phyloP scores from a whole-genome alignment of 2,113 vertebrate species.

The Megalops atlanticus region DNA sequence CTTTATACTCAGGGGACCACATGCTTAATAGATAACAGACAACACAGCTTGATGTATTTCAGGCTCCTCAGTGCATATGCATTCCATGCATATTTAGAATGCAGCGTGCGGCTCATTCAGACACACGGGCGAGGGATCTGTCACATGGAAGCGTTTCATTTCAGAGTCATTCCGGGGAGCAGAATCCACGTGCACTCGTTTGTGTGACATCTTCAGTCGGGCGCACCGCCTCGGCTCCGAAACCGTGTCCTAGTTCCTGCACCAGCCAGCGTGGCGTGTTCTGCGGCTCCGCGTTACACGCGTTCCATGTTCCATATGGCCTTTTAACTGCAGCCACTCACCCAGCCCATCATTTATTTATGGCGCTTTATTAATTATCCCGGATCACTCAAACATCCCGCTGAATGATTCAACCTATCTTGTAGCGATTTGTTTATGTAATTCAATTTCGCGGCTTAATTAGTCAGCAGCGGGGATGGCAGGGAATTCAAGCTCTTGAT shows the following conservation, averaged over 20 bases:
- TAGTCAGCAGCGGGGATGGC: neutral
- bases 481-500: constrained; percentile 12
- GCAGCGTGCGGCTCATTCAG: neutral
- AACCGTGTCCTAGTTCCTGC: neutral
- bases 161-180: neutral
- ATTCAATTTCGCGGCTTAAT: constrained; percentile 21
- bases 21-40: too few species aligned
- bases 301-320: neutral
- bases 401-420: constrained; percentile 3
- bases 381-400: neutral
- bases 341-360: constrained; percentile 2
- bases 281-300: too few species aligned
- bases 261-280: neutral
- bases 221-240: neutral
- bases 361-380: constrained; percentile 15
- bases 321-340: neutral
- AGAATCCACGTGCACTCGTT: neutral
- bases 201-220: neutral
- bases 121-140: neutral
- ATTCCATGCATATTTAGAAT: neutral
- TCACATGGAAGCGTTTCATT: neutral
- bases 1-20: too few species aligned
- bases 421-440: constrained; percentile 23
- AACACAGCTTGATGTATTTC: neutral
- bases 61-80: too few species aligned